A percentile compares a stretch with the other conserved stretches of the same genome.
Evolutionary conservation across 2,797 vertebrate genomes (phyloP).

Genomic region (Lateolabrax maculatus): DNA sequence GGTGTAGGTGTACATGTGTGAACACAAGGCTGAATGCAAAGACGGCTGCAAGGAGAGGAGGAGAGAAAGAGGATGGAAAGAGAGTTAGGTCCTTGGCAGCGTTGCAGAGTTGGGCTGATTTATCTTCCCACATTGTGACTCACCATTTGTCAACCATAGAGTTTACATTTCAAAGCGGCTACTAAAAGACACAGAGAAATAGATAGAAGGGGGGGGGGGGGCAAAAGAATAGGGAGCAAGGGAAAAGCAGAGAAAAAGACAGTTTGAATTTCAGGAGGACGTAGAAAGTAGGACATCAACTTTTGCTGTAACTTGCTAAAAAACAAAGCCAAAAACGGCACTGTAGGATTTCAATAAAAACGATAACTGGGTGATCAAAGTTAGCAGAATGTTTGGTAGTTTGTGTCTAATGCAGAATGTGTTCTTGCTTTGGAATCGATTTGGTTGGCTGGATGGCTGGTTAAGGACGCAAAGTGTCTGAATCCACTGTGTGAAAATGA

Average conservation of each 20-base stretch:
- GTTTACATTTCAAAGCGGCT: slow-evolving; percentile 75
- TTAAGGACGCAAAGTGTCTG: background rate
- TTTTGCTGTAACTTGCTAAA: slow-evolving; percentile 17
- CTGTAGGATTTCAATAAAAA: slow-evolving; percentile 23
- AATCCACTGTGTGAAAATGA: background rate
- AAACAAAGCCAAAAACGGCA: slow-evolving; percentile 16
- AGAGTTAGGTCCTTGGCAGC: slow-evolving; percentile 65
- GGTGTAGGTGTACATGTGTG: slow-evolving; percentile 78
- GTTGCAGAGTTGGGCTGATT: slow-evolving; percentile 70
- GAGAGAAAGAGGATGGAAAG: slow-evolving; percentile 56
- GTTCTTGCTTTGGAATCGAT: slow-evolving; percentile 2
- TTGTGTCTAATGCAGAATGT: background rate
- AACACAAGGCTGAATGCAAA: slow-evolving; percentile 64
- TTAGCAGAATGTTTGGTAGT: too few relatives aligned
- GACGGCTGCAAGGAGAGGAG: slow-evolving; percentile 67
- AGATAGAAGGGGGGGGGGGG: slow-evolving; percentile 1
- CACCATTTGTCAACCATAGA: slow-evolving; percentile 76
- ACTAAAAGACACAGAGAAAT: slow-evolving; percentile 50
- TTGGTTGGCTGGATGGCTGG: background rate
- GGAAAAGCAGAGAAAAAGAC: slow-evolving; percentile 4
- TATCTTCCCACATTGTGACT: slow-evolving; percentile 82
- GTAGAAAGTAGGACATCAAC: slow-evolving; percentile 52
- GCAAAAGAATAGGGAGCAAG: background rate
- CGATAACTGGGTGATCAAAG: too few relatives aligned
- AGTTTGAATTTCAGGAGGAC: slow-evolving; percentile 22